A percentile compares a stretch with the other conserved stretches of the same genome.
Conservation (phyloP, 2,888 invertebrate genomes). For the Hypena proboscidalis region DNA sequence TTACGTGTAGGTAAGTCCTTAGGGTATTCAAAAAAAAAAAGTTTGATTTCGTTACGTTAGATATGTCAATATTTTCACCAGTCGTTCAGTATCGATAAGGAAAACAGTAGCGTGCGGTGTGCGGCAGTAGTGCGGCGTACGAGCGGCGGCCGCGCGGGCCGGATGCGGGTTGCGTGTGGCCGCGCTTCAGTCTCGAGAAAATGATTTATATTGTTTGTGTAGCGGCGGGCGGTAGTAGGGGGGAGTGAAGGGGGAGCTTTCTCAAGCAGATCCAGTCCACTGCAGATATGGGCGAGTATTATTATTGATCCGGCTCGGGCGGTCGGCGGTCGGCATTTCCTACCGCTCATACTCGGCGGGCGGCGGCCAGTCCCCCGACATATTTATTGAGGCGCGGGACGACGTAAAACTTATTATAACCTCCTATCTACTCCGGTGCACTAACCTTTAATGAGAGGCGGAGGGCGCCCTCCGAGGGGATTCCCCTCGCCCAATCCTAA, state of each 20-base stretch:
- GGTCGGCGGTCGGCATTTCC: slow-evolving; percentile 79
- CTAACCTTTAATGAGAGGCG: slow-evolving; percentile 72
- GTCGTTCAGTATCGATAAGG: too few relatives aligned
- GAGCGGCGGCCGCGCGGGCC: slow-evolving; percentile 37
- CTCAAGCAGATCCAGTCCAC: slow-evolving; percentile 83
- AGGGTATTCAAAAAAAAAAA: neutral
- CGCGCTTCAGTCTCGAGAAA: slow-evolving; percentile 73
- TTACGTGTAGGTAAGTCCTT: too few relatives aligned
- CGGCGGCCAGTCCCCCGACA: slow-evolving; percentile 63
- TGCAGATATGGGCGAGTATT: slow-evolving; percentile 85
- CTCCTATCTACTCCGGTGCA: slow-evolving; percentile 68
- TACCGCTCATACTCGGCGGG: slow-evolving; percentile 78
- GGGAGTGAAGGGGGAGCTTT: slow-evolving; percentile 64
- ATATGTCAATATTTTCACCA: too few relatives aligned
- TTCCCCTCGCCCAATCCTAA: slow-evolving; percentile 81
- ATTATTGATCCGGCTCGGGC: slow-evolving; percentile 82
- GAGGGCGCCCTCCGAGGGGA: slow-evolving; percentile 62
- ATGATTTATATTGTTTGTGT: slow-evolving; percentile 84
- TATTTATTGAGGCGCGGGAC: slow-evolving; percentile 77
- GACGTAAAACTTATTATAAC: slow-evolving; percentile 78
- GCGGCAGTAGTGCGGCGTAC: slow-evolving; percentile 17
- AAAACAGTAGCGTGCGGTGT: slow-evolving; percentile 17
- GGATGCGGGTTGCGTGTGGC: slow-evolving; percentile 61
- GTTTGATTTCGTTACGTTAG: neutral
- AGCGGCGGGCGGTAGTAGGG: slow-evolving; percentile 55